Base-by-base conservation (phyloP, 2,888 invertebrate genomes). In the Tetragonisca angustula region DNA sequence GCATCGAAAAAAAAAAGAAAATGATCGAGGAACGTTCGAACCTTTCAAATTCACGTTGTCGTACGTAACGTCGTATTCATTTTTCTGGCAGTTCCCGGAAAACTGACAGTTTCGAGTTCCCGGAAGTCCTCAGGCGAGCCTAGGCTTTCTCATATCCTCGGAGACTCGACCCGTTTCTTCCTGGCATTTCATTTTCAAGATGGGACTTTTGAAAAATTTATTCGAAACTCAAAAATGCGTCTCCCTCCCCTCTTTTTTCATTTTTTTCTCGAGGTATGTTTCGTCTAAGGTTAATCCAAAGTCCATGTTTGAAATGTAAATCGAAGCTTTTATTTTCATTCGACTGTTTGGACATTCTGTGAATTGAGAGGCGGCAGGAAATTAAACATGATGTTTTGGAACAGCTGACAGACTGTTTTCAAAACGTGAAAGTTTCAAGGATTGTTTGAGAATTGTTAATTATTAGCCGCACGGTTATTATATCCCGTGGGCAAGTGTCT, bases 151-250 rank as follows among this genome's bases (percentile, higher is more conserved):
- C 19, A 36, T 4, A 36, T 82, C 82, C 82, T 61, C 49, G 0
- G 83, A 76, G 83, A 50, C 75, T 36, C 61, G 68, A 82, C 76
- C 82, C 50, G 62, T 82, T 67, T 78, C 64, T 54, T 50, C 52
- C 0, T 27, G 43, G 32, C 32, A 54, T 71, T 67, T 36, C 65
- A 81, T 62, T 82, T 68, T 82, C 54, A 19, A 71, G 67, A 76
- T 82, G 71, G 67, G 6, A 62, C 61, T 76, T 71, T 32, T 76
- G 71, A 62, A 83, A 82, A 83, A 76, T 83, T 82, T 54, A 82
- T 67, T 71, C 52, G 13, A 65, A 49, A 71, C 24, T 68, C 17
- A 5, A 67, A 43, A 19, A 17, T 43, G 24, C 36, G 43, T 4
- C 49, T 64, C 27, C 27, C 15, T 5, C 4, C 32, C 4, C 0